Evolutionary conservation across 1,140 invertebrate genomes (phyloP).

Genomic region (Charaxes varanes): DNA sequence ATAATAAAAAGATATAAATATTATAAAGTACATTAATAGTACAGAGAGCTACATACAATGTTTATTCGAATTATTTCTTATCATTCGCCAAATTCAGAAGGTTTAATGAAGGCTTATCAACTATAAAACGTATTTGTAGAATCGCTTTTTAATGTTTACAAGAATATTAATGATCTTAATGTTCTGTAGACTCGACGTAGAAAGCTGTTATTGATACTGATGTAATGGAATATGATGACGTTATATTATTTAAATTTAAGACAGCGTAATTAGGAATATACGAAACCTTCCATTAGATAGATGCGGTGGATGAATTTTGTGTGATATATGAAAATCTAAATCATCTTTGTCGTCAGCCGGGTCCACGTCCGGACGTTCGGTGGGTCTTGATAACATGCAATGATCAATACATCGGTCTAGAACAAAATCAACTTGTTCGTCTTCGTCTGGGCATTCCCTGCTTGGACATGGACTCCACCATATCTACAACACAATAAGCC

Average conservation of each 20-base stretch:
- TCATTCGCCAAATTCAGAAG: constrained; percentile 18
- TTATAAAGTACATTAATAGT: too few relatives aligned
- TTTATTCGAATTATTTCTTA: too few relatives aligned
- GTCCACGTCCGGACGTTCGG: constrained; percentile 45
- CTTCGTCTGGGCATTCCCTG: constrained; percentile 82
- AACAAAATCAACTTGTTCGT: constrained; percentile 79
- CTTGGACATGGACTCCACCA: constrained; percentile 87
- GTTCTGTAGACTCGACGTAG: background rate
- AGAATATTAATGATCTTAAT: constrained; percentile 9
- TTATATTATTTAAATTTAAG: too few relatives aligned
- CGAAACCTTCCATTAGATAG: constrained; percentile 48
- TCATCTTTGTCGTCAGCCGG: constrained; percentile 70
- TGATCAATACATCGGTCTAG: constrained; percentile 81
- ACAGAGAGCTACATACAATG: too few relatives aligned
- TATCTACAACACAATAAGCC: constrained; percentile 65
- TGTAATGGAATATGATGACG: constrained; percentile 10
- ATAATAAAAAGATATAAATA: background rate
- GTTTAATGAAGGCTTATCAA: constrained; percentile 31
- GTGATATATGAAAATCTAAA: constrained; percentile 68
- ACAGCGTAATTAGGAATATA: too few relatives aligned
- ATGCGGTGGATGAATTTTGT: constrained; percentile 64
- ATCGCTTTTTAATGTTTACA: constrained; percentile 27
- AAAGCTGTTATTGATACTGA: background rate
- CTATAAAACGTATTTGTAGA: constrained; percentile 20
- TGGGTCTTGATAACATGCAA: constrained; percentile 74